phyloP scores from a whole-genome alignment of 2,888 invertebrate species.

The Drosophila leonis region DNA sequence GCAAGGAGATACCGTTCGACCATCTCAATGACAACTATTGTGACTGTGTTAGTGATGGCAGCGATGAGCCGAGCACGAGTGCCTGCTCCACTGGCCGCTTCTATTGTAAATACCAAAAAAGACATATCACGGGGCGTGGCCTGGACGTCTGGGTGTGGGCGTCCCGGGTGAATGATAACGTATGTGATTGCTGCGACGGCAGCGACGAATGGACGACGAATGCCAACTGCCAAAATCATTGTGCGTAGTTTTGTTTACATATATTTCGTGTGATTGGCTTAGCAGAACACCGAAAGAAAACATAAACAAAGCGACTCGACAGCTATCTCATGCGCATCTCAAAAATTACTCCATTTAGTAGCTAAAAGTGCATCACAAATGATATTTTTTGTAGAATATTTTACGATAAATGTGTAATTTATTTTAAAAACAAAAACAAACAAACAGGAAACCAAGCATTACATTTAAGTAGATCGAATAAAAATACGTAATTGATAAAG shows the following conservation, averaged over 20 bases:
- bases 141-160: conserved; percentile 80
- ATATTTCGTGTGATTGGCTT: conserved; percentile 7
- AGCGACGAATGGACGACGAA: conserved; percentile 91
- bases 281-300: conserved; percentile 21
- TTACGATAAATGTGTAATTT: conserved; percentile 66
- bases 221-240: conserved; percentile 73
- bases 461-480: conserved; percentile 70
- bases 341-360: conserved; percentile 48
- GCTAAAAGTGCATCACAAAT: conserved; percentile 66
- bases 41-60: conserved; percentile 91
- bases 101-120: conserved; percentile 88
- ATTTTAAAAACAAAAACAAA: conserved; percentile 42
- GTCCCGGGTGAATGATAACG: conserved; percentile 94
- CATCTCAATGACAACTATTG: conserved; percentile 94
- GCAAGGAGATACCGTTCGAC: conserved; percentile 86
- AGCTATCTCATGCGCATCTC: conserved; percentile 58
- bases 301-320: conserved; percentile 4
- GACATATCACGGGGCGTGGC: conserved; percentile 84
- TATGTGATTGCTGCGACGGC: conserved; percentile 98
- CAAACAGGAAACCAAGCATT: conserved; percentile 10
- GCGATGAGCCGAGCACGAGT: conserved; percentile 93
- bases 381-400: conserved; percentile 68
- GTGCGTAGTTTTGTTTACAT: conserved; percentile 65
- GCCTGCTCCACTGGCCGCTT: conserved; percentile 95
- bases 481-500: conserved; percentile 31